These are phyloP conservation scores for Penaeus japonicus DNA, from an alignment of 1,140 invertebrate species.

Conservation along the genomic window DNA sequence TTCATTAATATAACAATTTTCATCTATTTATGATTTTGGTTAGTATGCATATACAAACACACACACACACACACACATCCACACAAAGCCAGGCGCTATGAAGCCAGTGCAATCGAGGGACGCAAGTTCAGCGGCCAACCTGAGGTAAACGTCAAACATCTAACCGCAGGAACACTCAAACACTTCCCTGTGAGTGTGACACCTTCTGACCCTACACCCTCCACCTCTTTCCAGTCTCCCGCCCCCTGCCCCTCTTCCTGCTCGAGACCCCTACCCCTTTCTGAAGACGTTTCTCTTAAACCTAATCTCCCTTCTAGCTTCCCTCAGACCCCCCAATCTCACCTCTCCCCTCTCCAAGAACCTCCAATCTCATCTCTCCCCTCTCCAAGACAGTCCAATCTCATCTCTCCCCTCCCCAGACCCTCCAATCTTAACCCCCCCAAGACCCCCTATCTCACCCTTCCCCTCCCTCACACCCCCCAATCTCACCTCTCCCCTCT, in stretches of 20 bases:
- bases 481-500: background rate
- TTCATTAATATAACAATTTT: no score
- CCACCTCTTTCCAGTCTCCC: background rate
- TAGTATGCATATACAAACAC: no score
- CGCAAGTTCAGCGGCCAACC: no score
- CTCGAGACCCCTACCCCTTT: background rate
- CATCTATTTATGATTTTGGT: no score
- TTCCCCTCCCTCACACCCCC: background rate
- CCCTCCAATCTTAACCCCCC: background rate
- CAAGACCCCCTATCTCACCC: background rate
- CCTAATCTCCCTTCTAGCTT: background rate
- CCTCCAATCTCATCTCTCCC: background rate
- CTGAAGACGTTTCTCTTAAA: no score
- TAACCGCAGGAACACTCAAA: no score
- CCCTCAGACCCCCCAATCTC: background rate
- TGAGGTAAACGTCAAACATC: no score
- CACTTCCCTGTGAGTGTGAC: no score
- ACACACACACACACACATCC: no score
- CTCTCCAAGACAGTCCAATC: background rate
- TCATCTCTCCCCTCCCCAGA: background rate
- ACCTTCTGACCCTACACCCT: background rate
- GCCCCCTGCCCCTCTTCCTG: no score
- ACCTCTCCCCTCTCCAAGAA: background rate
- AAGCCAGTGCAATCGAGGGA: no score
- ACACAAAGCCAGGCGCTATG: no score